Base-by-base conservation (phyloP, 2,888 invertebrate genomes). In the Drosophila cognata region DNA sequence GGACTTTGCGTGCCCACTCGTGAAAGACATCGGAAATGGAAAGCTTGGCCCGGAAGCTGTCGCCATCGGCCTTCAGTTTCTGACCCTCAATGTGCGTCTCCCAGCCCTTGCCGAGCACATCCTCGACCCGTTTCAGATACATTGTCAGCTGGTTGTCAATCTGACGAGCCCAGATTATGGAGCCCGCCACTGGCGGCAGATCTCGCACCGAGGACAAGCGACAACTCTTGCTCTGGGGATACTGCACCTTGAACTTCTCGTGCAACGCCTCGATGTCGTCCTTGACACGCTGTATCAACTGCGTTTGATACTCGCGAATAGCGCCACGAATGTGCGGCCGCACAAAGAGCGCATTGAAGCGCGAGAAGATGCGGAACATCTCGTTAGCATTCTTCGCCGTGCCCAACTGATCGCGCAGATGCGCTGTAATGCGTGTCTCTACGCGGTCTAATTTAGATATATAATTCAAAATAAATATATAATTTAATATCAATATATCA, bases 331-430 rank as follows among this genome's bases (percentile, higher is more conserved):
- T 99, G 93, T 99, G 99, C 3, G 99, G 99, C 11, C 99, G 96
- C 13, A 99, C 99, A 94, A 99, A 99, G 59, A 99, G 94, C 0
- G 99, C 99, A 94, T 99, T 99, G 94, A 99, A 99, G 25, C 99
- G 96, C 0, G 99, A 99, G 94, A 98, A 98, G 89, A 99, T 99
- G 66, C 99, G 95, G 94, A 99, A 99, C 99, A 99, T 99, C 93
- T 99, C 99, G 92, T 99, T 99, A 28, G 99, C 99, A 94, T 99
- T 99, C 94, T 99, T 99, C 0, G 99, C 99, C 0, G 98, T 99
- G 60, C 99, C 99, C 43, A 99, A 94, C 93, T 99, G 99, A 94
- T 99, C 99, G 69, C 99, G 95, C 7, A 99, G 95, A 92, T 99
- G 97, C 0, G 99, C 98, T 1, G 99, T 99, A 87, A 99, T 99